Conservation (phyloP, 2,797 vertebrate species). For the Lindbergichthys nudifrons region DNA sequence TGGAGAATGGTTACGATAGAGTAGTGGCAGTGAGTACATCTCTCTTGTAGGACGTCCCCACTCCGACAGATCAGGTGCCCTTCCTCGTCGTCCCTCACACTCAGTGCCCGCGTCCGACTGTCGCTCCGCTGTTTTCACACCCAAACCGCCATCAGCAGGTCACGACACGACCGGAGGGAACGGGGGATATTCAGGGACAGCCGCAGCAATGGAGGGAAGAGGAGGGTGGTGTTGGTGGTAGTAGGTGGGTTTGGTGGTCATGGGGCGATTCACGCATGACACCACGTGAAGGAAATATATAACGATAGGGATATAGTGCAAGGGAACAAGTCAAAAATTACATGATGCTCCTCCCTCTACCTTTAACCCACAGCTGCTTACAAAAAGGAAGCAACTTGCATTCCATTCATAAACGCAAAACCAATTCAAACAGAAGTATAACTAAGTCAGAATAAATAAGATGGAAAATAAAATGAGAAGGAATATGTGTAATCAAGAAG, state of each 20-base stretch:
- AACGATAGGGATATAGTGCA: conserved; percentile 99
- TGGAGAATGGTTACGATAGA: conserved; percentile 91
- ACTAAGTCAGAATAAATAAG: conserved; percentile 60
- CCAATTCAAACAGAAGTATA: conserved; percentile 69
- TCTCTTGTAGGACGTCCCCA: conserved; percentile 99
- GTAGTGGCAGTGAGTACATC: conserved; percentile 99
- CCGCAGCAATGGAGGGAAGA: conserved; percentile 82
- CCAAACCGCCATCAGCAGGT: conserved; percentile 84
- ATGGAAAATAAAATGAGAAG: conserved; percentile 59
- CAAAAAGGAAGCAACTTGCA: conserved; percentile 86
- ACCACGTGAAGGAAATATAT: conserved; percentile 95
- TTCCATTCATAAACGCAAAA: conserved; percentile 84
- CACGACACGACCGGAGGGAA: conserved; percentile 81
- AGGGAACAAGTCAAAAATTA: conserved; percentile 97
- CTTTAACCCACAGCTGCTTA: conserved; percentile 85
- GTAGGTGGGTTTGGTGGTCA: conserved; percentile 88
- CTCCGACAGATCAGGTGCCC: conserved; percentile 99
- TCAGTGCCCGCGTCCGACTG: conserved; percentile 95
- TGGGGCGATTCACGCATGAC: conserved; percentile 93
- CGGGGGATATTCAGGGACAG: conserved; percentile 78
- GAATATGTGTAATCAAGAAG: conserved; percentile 54
- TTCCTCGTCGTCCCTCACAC: conserved; percentile 99
- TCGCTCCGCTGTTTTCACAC: conserved; percentile 90
- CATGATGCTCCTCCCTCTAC: conserved; percentile 85
- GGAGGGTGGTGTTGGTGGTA: conserved; percentile 75